Percentiles rank a stretch among this genome's conserved stretches.
These are phyloP conservation scores for Panopea generosa DNA, from an alignment of 2,888 invertebrate species.

Conservation along the genomic window DNA sequence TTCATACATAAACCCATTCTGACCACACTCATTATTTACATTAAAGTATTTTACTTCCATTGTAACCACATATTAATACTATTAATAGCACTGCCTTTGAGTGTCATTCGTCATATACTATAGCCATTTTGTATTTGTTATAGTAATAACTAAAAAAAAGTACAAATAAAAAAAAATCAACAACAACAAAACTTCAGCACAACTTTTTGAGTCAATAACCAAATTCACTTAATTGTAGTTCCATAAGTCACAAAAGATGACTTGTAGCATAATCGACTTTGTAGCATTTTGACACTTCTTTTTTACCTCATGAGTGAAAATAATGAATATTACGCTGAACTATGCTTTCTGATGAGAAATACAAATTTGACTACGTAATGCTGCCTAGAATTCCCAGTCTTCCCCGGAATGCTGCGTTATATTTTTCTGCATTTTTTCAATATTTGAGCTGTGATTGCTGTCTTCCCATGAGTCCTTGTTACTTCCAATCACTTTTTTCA, in stretches of 20 bases:
- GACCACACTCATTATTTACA: too few species aligned
- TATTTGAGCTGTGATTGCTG: constrained; percentile 71
- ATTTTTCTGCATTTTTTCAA: constrained; percentile 78
- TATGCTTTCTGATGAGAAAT: background rate
- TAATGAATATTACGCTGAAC: background rate
- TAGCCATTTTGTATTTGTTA: background rate
- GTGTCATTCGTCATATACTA: too few species aligned
- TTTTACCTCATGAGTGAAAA: too few species aligned
- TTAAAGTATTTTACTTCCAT: too few species aligned
- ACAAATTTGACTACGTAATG: constrained; percentile 26
- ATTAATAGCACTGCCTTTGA: too few species aligned
- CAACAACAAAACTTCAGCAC: background rate
- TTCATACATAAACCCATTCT: too few species aligned
- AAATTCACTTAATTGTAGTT: too few species aligned
- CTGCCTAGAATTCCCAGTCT: constrained; percentile 79
- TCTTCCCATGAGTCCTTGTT: constrained; percentile 75
- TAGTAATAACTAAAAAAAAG: constrained; percentile 8
- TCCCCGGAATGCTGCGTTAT: constrained; percentile 71
- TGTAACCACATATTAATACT: too few species aligned
- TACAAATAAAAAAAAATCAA: constrained; percentile 9
- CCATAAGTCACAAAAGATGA: too few species aligned
- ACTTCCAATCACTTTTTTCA: constrained; percentile 57
- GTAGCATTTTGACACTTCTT: too few species aligned
- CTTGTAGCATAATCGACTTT: too few species aligned
- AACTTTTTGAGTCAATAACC: too few species aligned